Base-by-base conservation (phyloP, 2,113 vertebrate species). In the Beaufortia kweichowensis region DNA sequence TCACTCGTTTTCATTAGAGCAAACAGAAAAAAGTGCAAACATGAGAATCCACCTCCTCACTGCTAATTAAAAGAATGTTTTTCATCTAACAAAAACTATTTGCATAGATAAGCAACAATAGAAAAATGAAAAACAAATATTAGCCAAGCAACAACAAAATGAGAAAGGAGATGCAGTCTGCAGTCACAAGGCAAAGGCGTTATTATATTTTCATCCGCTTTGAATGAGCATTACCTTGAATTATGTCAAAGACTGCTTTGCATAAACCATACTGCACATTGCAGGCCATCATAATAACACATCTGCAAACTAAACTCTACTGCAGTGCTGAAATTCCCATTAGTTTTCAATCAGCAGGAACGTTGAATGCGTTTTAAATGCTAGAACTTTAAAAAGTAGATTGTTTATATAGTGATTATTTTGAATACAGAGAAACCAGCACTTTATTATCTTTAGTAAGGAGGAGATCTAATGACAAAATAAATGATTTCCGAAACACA, bases 1-100 rank as follows among this genome's bases (percentile, higher is more conserved):
- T 14, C 53, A 6, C 41, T 70, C 93, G 88, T 94, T 94, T 88
- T 76, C 46, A 50, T 63, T 26, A 43, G 60, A 87, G 93, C 92
- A 92, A 87, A 90, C 85, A 39, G 35, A 90, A 87, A 92, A 94
- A 93, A 91, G 86, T 94, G 91, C 94, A 95, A 92, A 94, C 91
- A 92, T 87, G 91, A 91, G 85, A 89, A 90, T 55, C 29, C 2
- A 56, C 29, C 23, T 60, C 19, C 65, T 35, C 67, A 77, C 71
- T 92, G 94, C 93, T 92, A 94, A 96, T 95, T 93, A 93, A 81
- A 85, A 83, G 86, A 79, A 86, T 80, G 85, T 83, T 74, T 69
- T 71, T 85, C 82, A 80, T 80, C 62, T 79, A 79, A 73, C 83
- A 78, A 84, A 84, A 78, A 69, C 85, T 75, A 87, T 87, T 84